Base-by-base conservation (phyloP, 2,113 vertebrate genomes). In the Meleagris gallopavo region DNA sequence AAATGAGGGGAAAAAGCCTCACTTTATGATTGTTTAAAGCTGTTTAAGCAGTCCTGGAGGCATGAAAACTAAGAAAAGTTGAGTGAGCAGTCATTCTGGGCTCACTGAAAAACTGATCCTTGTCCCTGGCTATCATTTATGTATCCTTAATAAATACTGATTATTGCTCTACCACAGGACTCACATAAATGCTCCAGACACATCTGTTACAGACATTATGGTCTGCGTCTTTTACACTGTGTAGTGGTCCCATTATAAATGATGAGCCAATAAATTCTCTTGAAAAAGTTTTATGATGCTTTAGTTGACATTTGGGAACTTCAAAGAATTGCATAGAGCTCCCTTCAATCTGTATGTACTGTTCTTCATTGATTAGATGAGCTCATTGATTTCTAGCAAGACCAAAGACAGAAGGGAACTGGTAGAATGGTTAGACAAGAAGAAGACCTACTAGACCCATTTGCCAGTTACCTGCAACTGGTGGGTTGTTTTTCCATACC, bases 301-400 rank as follows among this genome's bases (percentile, higher is more conserved):
- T 97, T 94, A 93, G 93, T 96, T 96, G 94, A 92, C 93, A 87
- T 93, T 91, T 82, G 64, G 86, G 83, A 96, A 74, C 95, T 90
- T 97, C 95, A 85, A 95, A 96, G 96, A 95, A 80, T 84, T 91
- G 60, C 76, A 88, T 9, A 92, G 50, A 93, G 93, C 91, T 74
- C 57, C 57, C 69, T 88, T 81, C 89, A 88, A 93, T 90, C 88
- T 95, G 79, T 94, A 95, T 45, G 85, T 85, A 82, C 65, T 85
- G 87, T 81, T 95, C 94, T 88, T 87, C 93, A 96, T 97, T 96
- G 96, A 97, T 95, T 93, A 90, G 65, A 46, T 69, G 73, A 87
- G 93, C 36, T 77, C 34, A 72, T 52, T 36, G 82, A 83, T 90
- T 66, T 50, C 78, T 40, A 79, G 79, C 74, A 94, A 95, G 94